Percentiles rank a stretch among this genome's conserved stretches.
These are phyloP conservation scores for Amyelois transitella DNA, from an alignment of 1,140 invertebrate genomes.

Conservation along the genomic window DNA sequence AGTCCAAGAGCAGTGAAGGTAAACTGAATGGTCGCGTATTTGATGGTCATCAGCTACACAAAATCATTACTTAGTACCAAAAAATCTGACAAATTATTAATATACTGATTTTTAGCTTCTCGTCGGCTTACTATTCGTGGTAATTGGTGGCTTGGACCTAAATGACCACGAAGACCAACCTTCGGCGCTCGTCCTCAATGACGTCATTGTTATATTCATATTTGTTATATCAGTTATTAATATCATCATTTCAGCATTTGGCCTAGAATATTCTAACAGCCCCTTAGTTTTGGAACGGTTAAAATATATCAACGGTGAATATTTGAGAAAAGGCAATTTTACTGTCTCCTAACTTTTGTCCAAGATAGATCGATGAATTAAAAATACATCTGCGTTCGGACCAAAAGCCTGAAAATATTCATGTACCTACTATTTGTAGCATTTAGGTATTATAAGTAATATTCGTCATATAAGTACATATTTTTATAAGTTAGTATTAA, in stretches of 20 bases:
- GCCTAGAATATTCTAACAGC: slow-evolving; percentile 83
- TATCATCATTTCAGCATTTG: slow-evolving; percentile 87
- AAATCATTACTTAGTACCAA: neutral
- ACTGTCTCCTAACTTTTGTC: slow-evolving; percentile 23
- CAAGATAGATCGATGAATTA: no score
- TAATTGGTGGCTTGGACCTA: slow-evolving; percentile 86
- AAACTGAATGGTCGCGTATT: neutral
- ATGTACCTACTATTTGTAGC: no score
- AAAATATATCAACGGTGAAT: slow-evolving; percentile 51
- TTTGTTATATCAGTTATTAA: slow-evolving; percentile 87
- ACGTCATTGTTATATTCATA: slow-evolving; percentile 84
- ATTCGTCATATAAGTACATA: no score
- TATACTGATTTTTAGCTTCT: slow-evolving; percentile 76
- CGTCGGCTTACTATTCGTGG: slow-evolving; percentile 85
- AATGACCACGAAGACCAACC: slow-evolving; percentile 82
- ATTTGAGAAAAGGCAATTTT: slow-evolving; percentile 48
- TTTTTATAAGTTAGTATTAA: no score
- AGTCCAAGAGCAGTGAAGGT: slow-evolving; percentile 1
- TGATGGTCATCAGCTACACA: neutral
- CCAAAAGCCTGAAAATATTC: no score
- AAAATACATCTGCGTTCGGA: no score
- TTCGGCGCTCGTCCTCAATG: slow-evolving; percentile 84
- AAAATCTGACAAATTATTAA: neutral
- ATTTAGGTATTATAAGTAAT: no score
- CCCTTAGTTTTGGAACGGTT: slow-evolving; percentile 71